Evolutionary conservation across 2,113 vertebrate species (phyloP).

Genomic region (Siphamia tubifer): DNA sequence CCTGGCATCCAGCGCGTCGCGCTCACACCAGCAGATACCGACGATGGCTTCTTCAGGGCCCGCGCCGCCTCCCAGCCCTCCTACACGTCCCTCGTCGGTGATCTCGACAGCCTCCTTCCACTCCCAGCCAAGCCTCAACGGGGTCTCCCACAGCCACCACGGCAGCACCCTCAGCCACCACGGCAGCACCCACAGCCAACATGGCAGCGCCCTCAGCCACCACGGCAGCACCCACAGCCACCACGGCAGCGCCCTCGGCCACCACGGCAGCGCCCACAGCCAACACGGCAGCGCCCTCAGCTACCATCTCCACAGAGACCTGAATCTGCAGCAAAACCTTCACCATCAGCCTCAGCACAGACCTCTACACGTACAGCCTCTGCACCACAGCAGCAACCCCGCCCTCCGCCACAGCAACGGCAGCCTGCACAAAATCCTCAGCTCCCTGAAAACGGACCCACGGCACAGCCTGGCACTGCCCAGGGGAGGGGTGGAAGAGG

Average conservation of each 20-base stretch:
- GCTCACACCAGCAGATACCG: slow-evolving; percentile 47
- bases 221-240: slow-evolving; percentile 83
- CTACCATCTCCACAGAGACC: slow-evolving; percentile 86
- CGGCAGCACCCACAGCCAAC: no score
- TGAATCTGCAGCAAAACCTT: slow-evolving; percentile 74
- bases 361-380: slow-evolving; percentile 52
- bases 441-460: slow-evolving; percentile 90
- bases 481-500: slow-evolving; percentile 93
- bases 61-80: slow-evolving; percentile 65
- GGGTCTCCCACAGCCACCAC: slow-evolving; percentile 68
- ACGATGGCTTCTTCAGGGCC: background rate
- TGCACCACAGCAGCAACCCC: slow-evolving; percentile 76
- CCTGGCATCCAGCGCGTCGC: slow-evolving; percentile 58
- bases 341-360: slow-evolving; percentile 68
- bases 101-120: slow-evolving; percentile 83
- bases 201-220: slow-evolving; percentile 78
- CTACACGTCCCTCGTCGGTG: slow-evolving; percentile 70
- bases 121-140: slow-evolving; percentile 85
- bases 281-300: slow-evolving; percentile 74
- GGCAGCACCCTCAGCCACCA: slow-evolving; percentile 54
- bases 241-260: slow-evolving; percentile 75
- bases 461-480: slow-evolving; percentile 93
- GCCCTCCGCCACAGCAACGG: slow-evolving; percentile 88
- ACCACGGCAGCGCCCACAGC: no score
- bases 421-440: slow-evolving; percentile 92